A percentile compares a stretch with the other conserved stretches of the same genome.
Evolutionary conservation across 2,797 vertebrate species (phyloP).

Genomic region (Microtus obscurus): DNA sequence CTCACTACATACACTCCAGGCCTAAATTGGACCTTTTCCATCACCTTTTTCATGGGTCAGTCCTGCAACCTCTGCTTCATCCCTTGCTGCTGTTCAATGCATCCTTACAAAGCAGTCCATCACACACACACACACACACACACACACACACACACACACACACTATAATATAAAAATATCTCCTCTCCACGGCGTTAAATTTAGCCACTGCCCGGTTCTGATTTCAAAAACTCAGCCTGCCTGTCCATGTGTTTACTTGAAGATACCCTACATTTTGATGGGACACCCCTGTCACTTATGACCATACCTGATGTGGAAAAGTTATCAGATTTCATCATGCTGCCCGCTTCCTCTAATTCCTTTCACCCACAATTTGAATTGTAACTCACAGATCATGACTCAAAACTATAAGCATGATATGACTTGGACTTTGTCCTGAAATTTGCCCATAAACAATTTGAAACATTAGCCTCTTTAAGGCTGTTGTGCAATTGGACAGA

Average conservation of each 20-base stretch:
- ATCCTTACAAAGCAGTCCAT: background rate
- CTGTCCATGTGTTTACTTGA: background rate
- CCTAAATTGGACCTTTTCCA: background rate
- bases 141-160: no score
- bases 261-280: background rate
- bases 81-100: background rate
- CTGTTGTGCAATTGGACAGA: background rate
- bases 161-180: background rate
- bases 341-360: background rate
- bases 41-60: background rate
- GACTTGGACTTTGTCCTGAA: background rate
- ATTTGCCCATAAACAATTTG: background rate
- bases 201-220: background rate
- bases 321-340: slow-evolving; percentile 4
- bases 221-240: background rate
- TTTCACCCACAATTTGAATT: background rate
- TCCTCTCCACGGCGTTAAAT: background rate
- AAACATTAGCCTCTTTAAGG: background rate
- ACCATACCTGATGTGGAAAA: background rate
- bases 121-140: no score
- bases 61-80: background rate
- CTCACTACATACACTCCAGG: rapidly evolving
- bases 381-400: background rate
- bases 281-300: background rate
- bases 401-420: background rate